Percentiles rank a stretch among this genome's conserved stretches.
Evolutionary conservation across 2,888 invertebrate species (phyloP).

Genomic region (Oligia strigilis): DNA sequence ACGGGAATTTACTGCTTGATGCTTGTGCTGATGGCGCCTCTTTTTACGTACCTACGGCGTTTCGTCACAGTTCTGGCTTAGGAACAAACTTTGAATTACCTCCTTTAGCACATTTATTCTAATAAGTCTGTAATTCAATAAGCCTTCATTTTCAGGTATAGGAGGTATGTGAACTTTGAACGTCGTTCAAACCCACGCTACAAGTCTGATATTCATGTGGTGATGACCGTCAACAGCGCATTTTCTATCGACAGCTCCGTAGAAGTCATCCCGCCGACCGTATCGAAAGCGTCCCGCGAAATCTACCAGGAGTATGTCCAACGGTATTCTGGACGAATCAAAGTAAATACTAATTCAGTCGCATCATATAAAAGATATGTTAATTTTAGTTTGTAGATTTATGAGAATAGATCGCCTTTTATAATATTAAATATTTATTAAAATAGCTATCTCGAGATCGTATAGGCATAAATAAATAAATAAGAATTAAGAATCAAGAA

Average conservation of each 20-base stretch:
- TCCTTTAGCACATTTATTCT: neutral
- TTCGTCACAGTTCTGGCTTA: neutral
- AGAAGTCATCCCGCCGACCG: constrained; percentile 92
- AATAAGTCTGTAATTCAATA: neutral
- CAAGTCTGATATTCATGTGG: constrained; percentile 88
- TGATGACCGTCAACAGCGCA: constrained; percentile 91
- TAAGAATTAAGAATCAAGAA: constrained; percentile 11
- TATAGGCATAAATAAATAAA: constrained; percentile 11
- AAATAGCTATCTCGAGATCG: constrained; percentile 1
- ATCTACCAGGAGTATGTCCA: constrained; percentile 93
- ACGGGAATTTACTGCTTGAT: neutral
- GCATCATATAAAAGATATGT: constrained; percentile 83
- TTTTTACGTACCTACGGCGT: no score
- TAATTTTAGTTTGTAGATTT: constrained; percentile 72
- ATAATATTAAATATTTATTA: constrained; percentile 2
- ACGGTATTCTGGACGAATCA: constrained; percentile 88
- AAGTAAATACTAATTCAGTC: constrained; percentile 77
- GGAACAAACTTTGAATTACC: neutral
- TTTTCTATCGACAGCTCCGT: constrained; percentile 92
- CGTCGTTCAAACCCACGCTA: constrained; percentile 90
- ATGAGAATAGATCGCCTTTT: constrained; percentile 1
- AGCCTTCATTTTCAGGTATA: constrained; percentile 84
- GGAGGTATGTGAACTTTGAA: constrained; percentile 91
- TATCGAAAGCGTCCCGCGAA: constrained; percentile 91
- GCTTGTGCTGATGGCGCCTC: neutral